Base-by-base conservation (phyloP, 2,888 invertebrate species). In the Scrobipalpa costella region DNA sequence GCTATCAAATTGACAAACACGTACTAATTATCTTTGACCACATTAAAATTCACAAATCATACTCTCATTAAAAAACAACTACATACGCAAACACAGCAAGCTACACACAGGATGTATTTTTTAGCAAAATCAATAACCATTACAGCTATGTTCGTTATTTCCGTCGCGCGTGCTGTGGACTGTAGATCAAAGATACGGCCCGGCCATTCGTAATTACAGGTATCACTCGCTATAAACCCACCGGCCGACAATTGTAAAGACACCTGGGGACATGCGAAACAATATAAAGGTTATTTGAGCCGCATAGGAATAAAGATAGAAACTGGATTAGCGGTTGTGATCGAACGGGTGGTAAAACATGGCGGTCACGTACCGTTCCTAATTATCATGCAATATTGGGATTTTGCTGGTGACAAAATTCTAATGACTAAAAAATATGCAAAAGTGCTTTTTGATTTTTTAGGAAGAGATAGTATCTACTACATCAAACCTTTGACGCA, bases 151-250 rank as follows among this genome's bases (percentile, higher is more conserved):
- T 78, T 79, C 76, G 84, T 80, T 84, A 83, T 84, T 83, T 85
- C 85, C 83, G 82, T 81, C 78, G 82, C 77, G 76, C 78, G 78
- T 76, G 80, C 66, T 50, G 72, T 77, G 81, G 81, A 7, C 61
- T 82, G 84, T 81, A 86, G 89, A 90, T 90, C 81, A 80, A 73
- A 80, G 89, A 90, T 90, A 88, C 68, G 70, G 67, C 67, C 71
- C 70, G 74, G 74, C 68, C 71, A 70, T 69, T 75, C 71, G 71
- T 89, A 90, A 91, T 91, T 89, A 89, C 86, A 79, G 86, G 86
- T 90, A 88, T 90, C 90, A 85, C 84, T 89, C 74, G 85, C 87
- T 86, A 85, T 86, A 85, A 86, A 85, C 84, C 83, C 71, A 71
- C 73, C 68, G 71, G 69, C 66, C 62, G 21, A 47, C 63, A 47